These are phyloP conservation scores for Dryobates pubescens DNA, from an alignment of 2,797 vertebrate genomes.

Conservation along the genomic window DNA sequence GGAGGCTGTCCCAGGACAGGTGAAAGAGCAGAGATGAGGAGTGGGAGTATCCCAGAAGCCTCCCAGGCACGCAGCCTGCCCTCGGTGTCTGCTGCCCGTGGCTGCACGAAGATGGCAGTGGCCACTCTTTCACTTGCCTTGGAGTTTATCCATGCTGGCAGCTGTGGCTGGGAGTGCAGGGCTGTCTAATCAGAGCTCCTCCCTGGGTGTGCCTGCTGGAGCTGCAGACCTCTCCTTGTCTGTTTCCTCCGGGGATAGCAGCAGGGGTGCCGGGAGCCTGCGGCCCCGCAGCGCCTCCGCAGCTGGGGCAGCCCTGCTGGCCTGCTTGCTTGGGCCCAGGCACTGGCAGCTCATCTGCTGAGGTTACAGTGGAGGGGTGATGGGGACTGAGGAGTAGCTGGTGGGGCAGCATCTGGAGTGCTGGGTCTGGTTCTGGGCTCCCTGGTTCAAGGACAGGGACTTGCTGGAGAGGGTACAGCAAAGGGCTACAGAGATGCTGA, in stretches of 20 bases:
- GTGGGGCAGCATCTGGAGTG: no score
- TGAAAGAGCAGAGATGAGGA: background rate
- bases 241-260: constrained; percentile 27
- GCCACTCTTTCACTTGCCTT: background rate
- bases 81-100: background rate
- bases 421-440: no score
- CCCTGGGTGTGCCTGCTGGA: constrained; percentile 24
- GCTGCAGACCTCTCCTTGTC: background rate
- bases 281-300: background rate
- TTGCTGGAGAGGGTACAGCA: no score
- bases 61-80: background rate
- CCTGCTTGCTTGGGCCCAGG: constrained; percentile 11
- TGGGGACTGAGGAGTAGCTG: background rate
- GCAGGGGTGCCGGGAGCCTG: background rate
- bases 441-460: no score
- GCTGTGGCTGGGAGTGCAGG: background rate
- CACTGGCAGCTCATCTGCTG: background rate
- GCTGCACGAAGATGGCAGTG: background rate
- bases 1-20: background rate
- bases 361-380: background rate
- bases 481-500: no score
- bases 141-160: background rate
- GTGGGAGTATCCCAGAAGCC: background rate
- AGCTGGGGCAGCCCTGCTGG: background rate
- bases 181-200: background rate